Evolutionary conservation across 2,797 vertebrate genomes (phyloP), one percentile per base, ranked within the genome.

Genomic region (Lutjanus argentimaculatus): DNA sequence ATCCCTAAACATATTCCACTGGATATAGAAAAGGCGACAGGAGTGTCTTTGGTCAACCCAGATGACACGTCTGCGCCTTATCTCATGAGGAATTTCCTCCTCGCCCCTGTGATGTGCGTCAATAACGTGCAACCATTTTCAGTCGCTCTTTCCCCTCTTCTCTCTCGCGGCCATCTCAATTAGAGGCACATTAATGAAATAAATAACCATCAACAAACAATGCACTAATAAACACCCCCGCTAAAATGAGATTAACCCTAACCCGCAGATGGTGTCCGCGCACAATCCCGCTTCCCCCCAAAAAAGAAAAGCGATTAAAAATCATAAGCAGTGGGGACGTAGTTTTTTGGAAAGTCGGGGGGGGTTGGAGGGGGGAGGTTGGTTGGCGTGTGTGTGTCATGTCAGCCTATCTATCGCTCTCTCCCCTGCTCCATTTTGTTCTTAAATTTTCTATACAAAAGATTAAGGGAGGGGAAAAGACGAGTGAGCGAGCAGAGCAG

Each of bases 131-230:
- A 95, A 95, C 95, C 95, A 96, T 96, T 96, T 96, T 93, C 95
- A 94, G 91, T 89, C 92, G 92, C 92, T 93, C 93, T 92, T 86
- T 88, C 85, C 87, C 87, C 92, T 88, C 90, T 92, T 88, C 93
- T 91, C 94, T 95, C 95, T 94, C 94, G 95, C 95, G 95, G 96
- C 96, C 96, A 96, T 96, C 95, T 96, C 96, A 95, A 95, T 95
- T 95, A 95, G 94, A 94, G 85, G 89, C 93, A 91, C 93, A 92
- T 95, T 95, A 96, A 95, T 95, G 92, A 95, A 95, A 95, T 94
- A 95, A 95, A 96, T 95, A 95, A 95, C 79, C 91, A 79, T 86
- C 91, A 91, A 93, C 93, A 95, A 95, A 95, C 94, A 95, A 95
- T 90, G 91, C 91, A 68, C 82, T 83, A 72, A 90, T 88, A 93